A percentile compares a stretch with the other conserved stretches of the same genome.
phyloP scores from a whole-genome alignment of 2,888 invertebrate species.

The Priocnemis perturbator region DNA sequence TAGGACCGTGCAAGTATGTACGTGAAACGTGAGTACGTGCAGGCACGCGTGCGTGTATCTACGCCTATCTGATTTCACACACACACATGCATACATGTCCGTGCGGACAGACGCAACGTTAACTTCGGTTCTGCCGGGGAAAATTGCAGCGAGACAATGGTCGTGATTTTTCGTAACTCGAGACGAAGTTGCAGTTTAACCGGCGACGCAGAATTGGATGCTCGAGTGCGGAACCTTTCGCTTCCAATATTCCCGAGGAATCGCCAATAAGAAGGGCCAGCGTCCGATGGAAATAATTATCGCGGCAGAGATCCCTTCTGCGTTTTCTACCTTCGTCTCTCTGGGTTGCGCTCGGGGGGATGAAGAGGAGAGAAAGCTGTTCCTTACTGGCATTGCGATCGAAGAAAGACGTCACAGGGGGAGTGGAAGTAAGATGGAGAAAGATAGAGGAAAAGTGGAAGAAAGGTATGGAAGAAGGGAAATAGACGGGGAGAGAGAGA shows the following conservation, averaged over 20 bases:
- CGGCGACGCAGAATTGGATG: too few relatives aligned
- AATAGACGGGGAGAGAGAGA: not conserved
- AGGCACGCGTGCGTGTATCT: not conserved
- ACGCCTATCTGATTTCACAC: not conserved
- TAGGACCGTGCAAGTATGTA: too few relatives aligned
- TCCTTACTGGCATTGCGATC: too few relatives aligned
- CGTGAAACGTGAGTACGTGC: slow-evolving; percentile 4
- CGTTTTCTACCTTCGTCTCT: slow-evolving; percentile 22
- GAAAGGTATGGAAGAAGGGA: slow-evolving; percentile 11
- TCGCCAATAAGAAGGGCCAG: slow-evolving; percentile 1
- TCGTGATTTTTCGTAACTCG: too few relatives aligned
- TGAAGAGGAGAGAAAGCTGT: too few relatives aligned
- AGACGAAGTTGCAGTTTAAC: too few relatives aligned
- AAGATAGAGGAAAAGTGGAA: slow-evolving; percentile 9
- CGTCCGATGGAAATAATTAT: slow-evolving; percentile 21
- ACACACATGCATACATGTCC: not conserved
- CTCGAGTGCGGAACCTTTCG: too few relatives aligned
- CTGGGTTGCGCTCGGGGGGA: not conserved
- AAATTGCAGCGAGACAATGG: too few relatives aligned
- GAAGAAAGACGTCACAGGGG: too few relatives aligned
- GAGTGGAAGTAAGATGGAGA: not conserved
- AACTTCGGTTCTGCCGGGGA: not conserved
- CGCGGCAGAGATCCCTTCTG: slow-evolving; percentile 25
- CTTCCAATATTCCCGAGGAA: slow-evolving; percentile 18
- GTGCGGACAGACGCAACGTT: not conserved